Percentiles rank a stretch among this genome's conserved stretches.
Conservation (phyloP, 2,797 vertebrate genomes). For the Gila robusta region DNA sequence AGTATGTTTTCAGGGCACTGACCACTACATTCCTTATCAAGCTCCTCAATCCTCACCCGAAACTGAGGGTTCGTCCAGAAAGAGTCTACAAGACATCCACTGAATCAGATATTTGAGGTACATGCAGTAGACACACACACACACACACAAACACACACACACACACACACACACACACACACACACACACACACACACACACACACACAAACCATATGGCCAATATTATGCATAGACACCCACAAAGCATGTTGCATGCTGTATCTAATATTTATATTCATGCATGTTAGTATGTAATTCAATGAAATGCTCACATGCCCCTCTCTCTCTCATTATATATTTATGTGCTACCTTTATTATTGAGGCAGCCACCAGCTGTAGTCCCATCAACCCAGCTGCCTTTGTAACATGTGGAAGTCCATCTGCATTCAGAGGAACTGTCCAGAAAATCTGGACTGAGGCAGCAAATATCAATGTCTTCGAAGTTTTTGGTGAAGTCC, state of each 20-base stretch:
- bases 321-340: background rate
- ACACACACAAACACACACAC: background rate
- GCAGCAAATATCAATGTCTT: conserved; percentile 84
- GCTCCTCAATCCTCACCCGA: conserved; percentile 71
- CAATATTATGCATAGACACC: background rate
- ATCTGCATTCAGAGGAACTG: conserved; percentile 73
- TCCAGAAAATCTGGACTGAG: conserved; percentile 84
- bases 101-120: background rate
- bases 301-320: background rate
- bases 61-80: conserved; percentile 91
- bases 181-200: background rate
- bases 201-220: too few species aligned
- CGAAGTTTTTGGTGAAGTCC: conserved; percentile 83
- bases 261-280: background rate
- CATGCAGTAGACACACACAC: background rate
- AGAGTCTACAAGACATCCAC: conserved; percentile 66
- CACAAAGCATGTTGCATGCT: too few species aligned
- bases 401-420: conserved; percentile 76
- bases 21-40: conserved; percentile 24
- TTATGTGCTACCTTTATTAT: conserved; percentile 61
- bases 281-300: background rate
- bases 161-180: background rate
- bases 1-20: conserved; percentile 74
- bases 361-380: conserved; percentile 82
- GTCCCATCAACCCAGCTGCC: conserved; percentile 86